Evolutionary conservation across 2,888 invertebrate genomes (phyloP), one percentile per base, ranked within the genome.

Genomic region (Ormyrus thymus): DNA sequence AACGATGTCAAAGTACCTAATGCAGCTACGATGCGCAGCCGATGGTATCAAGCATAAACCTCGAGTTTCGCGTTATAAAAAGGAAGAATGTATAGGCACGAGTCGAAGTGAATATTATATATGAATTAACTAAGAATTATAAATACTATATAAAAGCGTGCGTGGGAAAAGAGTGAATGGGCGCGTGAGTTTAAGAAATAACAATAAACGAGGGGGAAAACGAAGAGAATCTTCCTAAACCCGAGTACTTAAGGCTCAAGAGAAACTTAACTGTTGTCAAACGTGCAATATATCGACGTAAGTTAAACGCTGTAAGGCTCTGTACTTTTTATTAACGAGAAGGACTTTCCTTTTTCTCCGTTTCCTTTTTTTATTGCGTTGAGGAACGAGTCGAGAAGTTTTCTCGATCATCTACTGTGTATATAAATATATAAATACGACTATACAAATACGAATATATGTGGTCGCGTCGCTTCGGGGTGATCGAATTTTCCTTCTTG

Each of bases 241-340:
- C 86, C 86, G 84, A 87, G 87, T 89, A 89, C 89, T 89, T 89
- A 87, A 87, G 66, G 61, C 15, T 61, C 72, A 71, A 79, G 48
- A 55, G 78, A 81, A 81, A 87, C 86, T 85, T 88, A 88, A 89
- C 87, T 89, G 89, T 89, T 89, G 89, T 90, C 89, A 87, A 89
- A 89, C 89, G 90, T 90, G 89, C 90, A 90, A 90, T 90, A 90
- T 89, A 89, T 88, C 85, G 87, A 84, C 86, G 86, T 89, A 89
- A 89, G 88, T 87, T 88, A 86, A 86, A 83, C 72, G 75, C 64
- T 71, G 15, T 88, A 87, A 87, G 86, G 83, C 81, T 78, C 86
- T 86, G 86, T 86, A 87, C 87, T 88, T 88, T 84, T 85, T 85
- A 87, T 79, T 83, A 81, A 82, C 51, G 64, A 69, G 78, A 81